phyloP scores from a whole-genome alignment of 2,113 vertebrate genomes.

The Emydura subglobosa region DNA sequence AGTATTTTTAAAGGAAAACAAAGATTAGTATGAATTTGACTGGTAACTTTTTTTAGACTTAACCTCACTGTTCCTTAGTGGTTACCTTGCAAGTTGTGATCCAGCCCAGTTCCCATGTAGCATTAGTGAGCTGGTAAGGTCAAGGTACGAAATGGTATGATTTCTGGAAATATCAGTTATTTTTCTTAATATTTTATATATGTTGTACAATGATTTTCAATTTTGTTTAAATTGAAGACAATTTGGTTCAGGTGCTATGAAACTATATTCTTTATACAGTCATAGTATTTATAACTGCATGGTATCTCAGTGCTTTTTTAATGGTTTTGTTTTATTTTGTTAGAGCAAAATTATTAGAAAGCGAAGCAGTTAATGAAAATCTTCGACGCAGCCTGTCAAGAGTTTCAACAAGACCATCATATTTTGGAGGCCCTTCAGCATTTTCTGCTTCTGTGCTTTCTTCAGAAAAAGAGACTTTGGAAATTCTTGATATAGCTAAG shows the following conservation, averaged over 20 bases:
- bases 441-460: conserved; percentile 81
- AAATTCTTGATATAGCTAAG: conserved; percentile 96
- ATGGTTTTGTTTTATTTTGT: neutral
- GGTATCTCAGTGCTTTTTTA: neutral
- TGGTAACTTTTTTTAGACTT: neutral
- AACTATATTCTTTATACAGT: neutral
- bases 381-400: conserved; percentile 91
- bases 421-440: conserved; percentile 83
- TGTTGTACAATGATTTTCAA: neutral
- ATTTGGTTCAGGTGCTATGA: neutral
- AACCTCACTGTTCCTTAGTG: neutral
- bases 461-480: conserved; percentile 90
- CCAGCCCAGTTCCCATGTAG: neutral
- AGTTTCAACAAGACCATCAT: conserved; percentile 86
- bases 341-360: conserved; percentile 96
- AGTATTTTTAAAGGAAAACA: neutral
- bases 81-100: neutral
- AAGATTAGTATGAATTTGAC: neutral
- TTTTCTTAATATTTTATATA: neutral
- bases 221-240: neutral
- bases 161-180: neutral
- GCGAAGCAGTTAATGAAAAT: conserved; percentile 94
- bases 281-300: neutral
- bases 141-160: neutral
- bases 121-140: neutral